A percentile compares a stretch with the other conserved stretches of the same genome.
Conservation (phyloP, 2,797 vertebrate species). For the Linurgus olivaceus region DNA sequence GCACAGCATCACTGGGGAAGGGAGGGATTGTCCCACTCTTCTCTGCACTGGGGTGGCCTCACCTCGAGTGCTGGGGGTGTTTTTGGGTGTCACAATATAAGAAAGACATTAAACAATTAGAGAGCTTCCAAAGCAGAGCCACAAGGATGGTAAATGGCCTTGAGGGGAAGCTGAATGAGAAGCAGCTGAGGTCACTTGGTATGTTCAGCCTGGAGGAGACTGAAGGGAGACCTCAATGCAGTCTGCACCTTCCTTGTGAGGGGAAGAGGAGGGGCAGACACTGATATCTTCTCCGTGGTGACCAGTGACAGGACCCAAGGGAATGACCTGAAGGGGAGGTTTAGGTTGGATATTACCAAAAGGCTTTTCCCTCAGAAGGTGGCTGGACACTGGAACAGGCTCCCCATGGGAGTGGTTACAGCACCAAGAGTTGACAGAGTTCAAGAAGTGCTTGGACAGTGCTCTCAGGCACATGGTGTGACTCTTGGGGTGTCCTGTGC, state of each 20-base stretch:
- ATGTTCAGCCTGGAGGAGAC: not conserved
- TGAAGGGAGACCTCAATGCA: rapidly evolving
- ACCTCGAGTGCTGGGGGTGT: rapidly evolving
- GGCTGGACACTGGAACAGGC: not conserved
- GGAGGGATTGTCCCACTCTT: not conserved
- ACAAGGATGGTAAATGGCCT: not conserved
- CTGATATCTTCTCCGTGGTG: not conserved
- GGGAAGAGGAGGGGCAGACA: not conserved
- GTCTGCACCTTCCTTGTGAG: rapidly evolving
- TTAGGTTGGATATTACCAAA: not conserved
- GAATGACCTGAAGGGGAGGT: not conserved
- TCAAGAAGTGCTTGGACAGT: not conserved
- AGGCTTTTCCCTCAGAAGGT: not conserved
- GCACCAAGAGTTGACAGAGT: not conserved
- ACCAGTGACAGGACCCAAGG: rapidly evolving
- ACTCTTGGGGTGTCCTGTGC: not conserved
- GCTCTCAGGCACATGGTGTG: not conserved
- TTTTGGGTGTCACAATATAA: not conserved
- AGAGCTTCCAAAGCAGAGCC: rapidly evolving
- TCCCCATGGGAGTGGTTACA: not conserved
- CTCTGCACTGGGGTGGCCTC: rapidly evolving
- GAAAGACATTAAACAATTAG: rapidly evolving
- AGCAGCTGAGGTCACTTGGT: not conserved
- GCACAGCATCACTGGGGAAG: not conserved
- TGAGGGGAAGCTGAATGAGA: rapidly evolving